These are phyloP conservation scores for Coranthus polyacanthus DNA, from an alignment of 2,797 vertebrate genomes.

Conservation along the genomic window DNA sequence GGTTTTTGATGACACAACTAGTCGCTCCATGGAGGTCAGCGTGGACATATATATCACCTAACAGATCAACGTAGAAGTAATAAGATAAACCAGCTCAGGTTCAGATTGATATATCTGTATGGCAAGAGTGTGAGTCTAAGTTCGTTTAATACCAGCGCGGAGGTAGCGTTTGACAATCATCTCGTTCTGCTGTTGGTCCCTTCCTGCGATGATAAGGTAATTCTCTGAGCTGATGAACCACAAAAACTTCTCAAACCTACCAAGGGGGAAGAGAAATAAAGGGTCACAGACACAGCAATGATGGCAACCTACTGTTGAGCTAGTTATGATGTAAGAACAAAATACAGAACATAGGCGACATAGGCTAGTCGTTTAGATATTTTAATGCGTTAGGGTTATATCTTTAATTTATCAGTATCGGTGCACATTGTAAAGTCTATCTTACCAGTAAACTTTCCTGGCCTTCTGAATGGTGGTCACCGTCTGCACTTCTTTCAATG, in stretches of 20 bases:
- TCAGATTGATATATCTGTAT: not conserved
- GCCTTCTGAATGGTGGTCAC: conserved; percentile 98
- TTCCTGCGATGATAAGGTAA: conserved; percentile 95
- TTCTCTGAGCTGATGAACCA: conserved; percentile 99
- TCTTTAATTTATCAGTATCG: too few relatives aligned
- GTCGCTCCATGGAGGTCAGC: conserved; percentile 98
- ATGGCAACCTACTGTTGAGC: too few relatives aligned
- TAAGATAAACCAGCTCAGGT: not conserved
- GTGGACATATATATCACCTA: conserved; percentile 96
- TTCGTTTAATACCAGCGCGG: conserved; percentile 83
- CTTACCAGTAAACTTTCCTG: conserved; percentile 97
- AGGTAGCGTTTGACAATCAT: conserved; percentile 97
- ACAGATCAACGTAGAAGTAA: conserved; percentile 13
- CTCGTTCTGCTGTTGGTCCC: conserved; percentile 99
- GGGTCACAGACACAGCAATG: too few relatives aligned
- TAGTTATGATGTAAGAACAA: too few relatives aligned
- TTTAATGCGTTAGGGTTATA: too few relatives aligned
- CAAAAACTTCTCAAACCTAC: conserved; percentile 99
- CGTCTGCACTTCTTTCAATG: conserved; percentile 97
- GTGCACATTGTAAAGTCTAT: not conserved
- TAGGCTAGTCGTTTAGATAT: too few relatives aligned
- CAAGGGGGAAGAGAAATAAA: not conserved
- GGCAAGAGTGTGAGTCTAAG: not conserved
- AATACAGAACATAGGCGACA: too few relatives aligned
- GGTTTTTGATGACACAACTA: conserved; percentile 97